A percentile compares a stretch with the other conserved stretches of the same genome.
Evolutionary conservation across 1,140 invertebrate genomes (phyloP).

Genomic region (Papilio polyxenes): DNA sequence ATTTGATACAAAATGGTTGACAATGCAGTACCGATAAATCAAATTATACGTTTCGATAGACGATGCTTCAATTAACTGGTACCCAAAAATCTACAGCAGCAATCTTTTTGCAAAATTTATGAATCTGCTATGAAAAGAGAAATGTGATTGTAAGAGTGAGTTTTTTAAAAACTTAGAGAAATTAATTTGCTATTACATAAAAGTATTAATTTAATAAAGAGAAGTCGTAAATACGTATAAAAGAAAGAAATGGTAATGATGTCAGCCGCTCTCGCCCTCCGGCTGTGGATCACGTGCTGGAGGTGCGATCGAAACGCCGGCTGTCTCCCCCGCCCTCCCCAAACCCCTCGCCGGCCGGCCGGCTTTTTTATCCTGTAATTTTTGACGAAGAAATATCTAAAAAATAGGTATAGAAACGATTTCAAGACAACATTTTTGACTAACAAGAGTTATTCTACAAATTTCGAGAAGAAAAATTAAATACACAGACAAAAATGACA

Average conservation of each 20-base stretch:
- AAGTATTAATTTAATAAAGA: slow-evolving; percentile 17
- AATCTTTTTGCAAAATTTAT: background rate
- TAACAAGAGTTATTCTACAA: background rate
- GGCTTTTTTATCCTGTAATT: slow-evolving; percentile 35
- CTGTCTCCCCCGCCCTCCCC: slow-evolving; percentile 39
- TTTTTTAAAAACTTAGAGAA: background rate
- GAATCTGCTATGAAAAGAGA: background rate
- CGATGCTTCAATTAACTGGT: slow-evolving; percentile 21
- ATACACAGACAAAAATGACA: slow-evolving; percentile 29
- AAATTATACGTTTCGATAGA: slow-evolving; percentile 54
- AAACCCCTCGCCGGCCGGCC: slow-evolving; percentile 40
- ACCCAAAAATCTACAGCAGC: slow-evolving; percentile 34
- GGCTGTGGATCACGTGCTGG: slow-evolving; percentile 35
- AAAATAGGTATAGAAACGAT: background rate
- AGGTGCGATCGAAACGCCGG: slow-evolving; percentile 42
- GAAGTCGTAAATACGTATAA: background rate
- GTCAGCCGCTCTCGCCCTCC: slow-evolving; percentile 12
- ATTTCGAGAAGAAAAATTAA: background rate
- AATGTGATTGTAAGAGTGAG: background rate
- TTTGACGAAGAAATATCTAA: background rate
- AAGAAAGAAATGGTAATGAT: slow-evolving; percentile 14
- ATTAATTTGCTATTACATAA: background rate
- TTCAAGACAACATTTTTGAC: background rate
- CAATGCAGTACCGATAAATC: slow-evolving; percentile 72
- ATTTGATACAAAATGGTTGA: slow-evolving; percentile 73